Evolutionary conservation across 2,113 vertebrate species (phyloP).

Genomic region (Dipodomys stephensi): DNA sequence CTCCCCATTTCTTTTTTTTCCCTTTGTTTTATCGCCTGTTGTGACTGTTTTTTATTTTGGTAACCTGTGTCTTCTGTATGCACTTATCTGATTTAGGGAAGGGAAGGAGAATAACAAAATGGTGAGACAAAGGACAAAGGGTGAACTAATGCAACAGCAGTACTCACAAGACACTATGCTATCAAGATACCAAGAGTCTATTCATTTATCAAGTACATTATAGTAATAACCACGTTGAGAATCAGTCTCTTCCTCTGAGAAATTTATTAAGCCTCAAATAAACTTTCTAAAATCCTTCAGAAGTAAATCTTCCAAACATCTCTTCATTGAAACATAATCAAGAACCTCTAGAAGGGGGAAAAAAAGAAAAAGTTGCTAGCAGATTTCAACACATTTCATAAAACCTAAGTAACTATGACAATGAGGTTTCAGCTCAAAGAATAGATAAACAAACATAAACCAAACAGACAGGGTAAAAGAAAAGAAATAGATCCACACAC

Average conservation of each 20-base stretch:
- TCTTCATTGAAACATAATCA: background rate
- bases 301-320: constrained; percentile 9
- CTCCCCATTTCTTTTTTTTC: no score
- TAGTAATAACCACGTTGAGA: background rate
- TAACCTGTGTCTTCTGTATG: no score
- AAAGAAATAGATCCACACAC: background rate
- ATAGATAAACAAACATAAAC: background rate
- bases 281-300: constrained; percentile 15
- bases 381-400: background rate
- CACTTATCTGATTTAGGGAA: no score
- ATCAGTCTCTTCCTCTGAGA: constrained; percentile 1
- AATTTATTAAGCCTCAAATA: background rate
- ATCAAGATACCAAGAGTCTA: constrained; percentile 32
- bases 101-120: no score
- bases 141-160: no score
- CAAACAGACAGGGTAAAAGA: background rate
- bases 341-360: background rate
- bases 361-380: background rate
- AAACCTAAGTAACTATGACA: constrained; percentile 6
- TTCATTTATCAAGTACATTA: background rate
- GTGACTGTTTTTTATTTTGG: no score
- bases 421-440: background rate
- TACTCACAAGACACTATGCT: background rate
- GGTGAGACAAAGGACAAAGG: no score
- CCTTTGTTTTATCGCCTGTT: no score